These are phyloP conservation scores for Lamellibrachia columna DNA, from an alignment of 2,888 invertebrate species.

Conservation along the genomic window DNA sequence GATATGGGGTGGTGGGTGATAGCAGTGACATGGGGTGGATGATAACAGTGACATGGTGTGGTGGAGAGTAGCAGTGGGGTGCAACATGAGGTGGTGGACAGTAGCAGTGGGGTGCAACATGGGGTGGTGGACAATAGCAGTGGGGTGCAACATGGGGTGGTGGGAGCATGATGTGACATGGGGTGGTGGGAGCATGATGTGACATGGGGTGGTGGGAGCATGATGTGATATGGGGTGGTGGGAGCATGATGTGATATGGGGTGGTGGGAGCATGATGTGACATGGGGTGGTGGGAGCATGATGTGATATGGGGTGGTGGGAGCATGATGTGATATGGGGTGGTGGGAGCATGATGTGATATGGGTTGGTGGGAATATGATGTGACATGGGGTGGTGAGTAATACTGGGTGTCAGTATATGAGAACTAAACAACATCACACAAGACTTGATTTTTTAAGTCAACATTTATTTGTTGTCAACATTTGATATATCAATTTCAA, in stretches of 20 bases:
- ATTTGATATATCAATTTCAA: conserved; percentile 16
- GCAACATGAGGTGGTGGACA: background rate
- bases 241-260: background rate
- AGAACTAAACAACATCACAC: background rate
- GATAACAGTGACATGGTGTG: background rate
- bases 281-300: background rate
- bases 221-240: background rate
- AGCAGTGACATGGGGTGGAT: background rate
- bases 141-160: background rate
- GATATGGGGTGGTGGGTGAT: background rate
- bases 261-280: background rate
- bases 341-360: background rate
- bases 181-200: background rate
- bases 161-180: background rate
- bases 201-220: background rate
- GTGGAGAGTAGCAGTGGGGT: no score
- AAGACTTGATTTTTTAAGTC: background rate
- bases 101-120: background rate
- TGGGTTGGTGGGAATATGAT: background rate
- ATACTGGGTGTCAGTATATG: background rate
- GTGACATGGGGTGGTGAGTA: background rate
- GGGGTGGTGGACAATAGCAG: background rate
- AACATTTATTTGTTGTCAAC: conserved; percentile 12
- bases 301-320: background rate
- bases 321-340: background rate